Conservation (phyloP, 2,888 invertebrate genomes). For the Mesoligia furuncula region DNA sequence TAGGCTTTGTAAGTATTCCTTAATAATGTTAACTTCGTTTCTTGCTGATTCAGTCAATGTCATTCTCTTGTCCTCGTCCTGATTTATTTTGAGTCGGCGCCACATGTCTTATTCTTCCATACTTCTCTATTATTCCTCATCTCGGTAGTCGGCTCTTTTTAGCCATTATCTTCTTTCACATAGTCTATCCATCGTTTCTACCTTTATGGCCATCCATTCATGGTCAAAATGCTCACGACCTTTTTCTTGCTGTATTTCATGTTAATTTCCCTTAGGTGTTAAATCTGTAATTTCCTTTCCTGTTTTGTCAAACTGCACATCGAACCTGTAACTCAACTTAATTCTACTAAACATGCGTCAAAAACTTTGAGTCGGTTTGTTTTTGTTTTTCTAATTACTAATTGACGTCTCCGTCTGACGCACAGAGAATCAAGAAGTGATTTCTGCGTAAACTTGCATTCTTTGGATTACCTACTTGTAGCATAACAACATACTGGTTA, state of each 20-base stretch:
- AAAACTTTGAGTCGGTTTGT: constrained; percentile 34
- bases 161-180: background rate
- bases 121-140: background rate
- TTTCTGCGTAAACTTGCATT: constrained; percentile 13
- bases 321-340: constrained; percentile 17
- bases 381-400: constrained; percentile 40
- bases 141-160: background rate
- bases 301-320: constrained; percentile 16
- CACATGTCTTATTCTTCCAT: background rate
- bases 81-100: background rate
- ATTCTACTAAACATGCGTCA: constrained; percentile 47
- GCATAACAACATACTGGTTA: background rate
- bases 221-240: background rate
- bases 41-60: background rate
- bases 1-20: background rate
- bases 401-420: constrained; percentile 39
- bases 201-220: background rate
- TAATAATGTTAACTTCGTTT: background rate
- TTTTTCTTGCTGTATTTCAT: background rate
- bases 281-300: constrained; percentile 22
- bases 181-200: background rate
- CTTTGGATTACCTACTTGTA: background rate
- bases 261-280: background rate
- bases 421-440: constrained; percentile 3
- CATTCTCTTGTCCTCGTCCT: background rate